These are phyloP conservation scores for Melanotus villosus DNA, from an alignment of 2,888 invertebrate genomes.

Conservation along the genomic window DNA sequence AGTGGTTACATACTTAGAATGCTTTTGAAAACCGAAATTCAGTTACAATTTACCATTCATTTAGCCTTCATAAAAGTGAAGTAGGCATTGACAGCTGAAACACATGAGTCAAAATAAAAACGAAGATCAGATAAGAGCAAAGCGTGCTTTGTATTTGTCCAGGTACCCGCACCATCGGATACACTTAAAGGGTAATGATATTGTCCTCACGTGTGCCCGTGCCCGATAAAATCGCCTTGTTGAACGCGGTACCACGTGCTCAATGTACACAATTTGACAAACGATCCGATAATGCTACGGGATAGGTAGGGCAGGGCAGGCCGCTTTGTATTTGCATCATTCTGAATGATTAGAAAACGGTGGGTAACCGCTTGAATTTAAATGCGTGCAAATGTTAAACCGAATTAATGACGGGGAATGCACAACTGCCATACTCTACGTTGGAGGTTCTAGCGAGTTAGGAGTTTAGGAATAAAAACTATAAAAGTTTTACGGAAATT, in stretches of 20 bases:
- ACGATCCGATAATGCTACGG: slow-evolving; percentile 11
- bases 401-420: too few species aligned
- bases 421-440: too few species aligned
- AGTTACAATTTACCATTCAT: slow-evolving; percentile 14
- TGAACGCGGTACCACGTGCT: slow-evolving; percentile 39
- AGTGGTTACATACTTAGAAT: too few species aligned
- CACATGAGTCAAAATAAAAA: slow-evolving; percentile 39
- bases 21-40: too few species aligned
- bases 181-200: slow-evolving; percentile 51
- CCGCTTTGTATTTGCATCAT: slow-evolving; percentile 1
- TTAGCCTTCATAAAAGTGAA: not conserved
- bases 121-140: slow-evolving; percentile 44
- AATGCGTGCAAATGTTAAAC: slow-evolving; percentile 25
- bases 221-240: slow-evolving; percentile 40
- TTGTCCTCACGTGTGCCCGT: slow-evolving; percentile 43
- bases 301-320: not conserved
- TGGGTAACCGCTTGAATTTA: slow-evolving; percentile 22
- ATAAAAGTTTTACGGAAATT: too few species aligned
- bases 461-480: too few species aligned
- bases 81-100: slow-evolving; percentile 38
- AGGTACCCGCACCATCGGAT: slow-evolving; percentile 52
- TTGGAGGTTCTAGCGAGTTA: too few species aligned
- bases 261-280: slow-evolving; percentile 25
- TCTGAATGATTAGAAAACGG: slow-evolving; percentile 19
- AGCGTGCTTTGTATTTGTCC: slow-evolving; percentile 47